phyloP scores from a whole-genome alignment of 2,113 vertebrate genomes.

The Puntigrus tetrazona region DNA sequence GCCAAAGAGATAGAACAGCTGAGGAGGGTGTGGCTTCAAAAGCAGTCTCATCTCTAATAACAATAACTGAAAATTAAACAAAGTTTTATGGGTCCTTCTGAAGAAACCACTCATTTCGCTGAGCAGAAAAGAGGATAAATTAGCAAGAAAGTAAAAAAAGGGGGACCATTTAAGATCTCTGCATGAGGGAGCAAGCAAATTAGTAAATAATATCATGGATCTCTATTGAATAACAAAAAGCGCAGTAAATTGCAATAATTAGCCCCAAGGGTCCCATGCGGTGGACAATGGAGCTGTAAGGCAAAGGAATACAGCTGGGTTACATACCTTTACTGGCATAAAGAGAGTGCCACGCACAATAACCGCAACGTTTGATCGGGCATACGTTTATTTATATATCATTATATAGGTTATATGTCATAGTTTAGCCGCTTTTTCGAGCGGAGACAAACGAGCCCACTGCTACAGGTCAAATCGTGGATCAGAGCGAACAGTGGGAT shows the following conservation, averaged over 20 bases:
- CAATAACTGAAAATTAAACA: background rate
- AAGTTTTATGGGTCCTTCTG: background rate
- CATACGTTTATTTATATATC: background rate
- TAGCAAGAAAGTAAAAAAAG: background rate
- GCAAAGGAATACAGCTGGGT: constrained; percentile 70
- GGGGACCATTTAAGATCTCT: background rate
- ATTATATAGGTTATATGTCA: background rate
- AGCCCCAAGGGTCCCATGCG: constrained; percentile 72
- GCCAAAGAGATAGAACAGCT: background rate
- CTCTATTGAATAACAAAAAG: constrained; percentile 69
- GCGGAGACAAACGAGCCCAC: background rate
- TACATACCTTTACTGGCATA: constrained; percentile 75
- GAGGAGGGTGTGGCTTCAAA: background rate
- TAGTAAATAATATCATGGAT: constrained; percentile 75
- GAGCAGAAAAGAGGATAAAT: background rate
- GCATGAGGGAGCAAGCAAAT: constrained; percentile 63
- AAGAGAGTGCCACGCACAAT: background rate
- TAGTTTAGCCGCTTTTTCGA: background rate
- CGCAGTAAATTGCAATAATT: constrained; percentile 75
- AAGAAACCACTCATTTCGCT: background rate
- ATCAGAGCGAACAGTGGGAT: constrained; percentile 55
- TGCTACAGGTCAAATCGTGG: constrained; percentile 54
- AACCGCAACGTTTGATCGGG: background rate
- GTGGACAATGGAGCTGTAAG: constrained; percentile 72
- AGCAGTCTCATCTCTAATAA: background rate